Conservation (phyloP, 2,797 vertebrate species). For the Argya squamiceps region DNA sequence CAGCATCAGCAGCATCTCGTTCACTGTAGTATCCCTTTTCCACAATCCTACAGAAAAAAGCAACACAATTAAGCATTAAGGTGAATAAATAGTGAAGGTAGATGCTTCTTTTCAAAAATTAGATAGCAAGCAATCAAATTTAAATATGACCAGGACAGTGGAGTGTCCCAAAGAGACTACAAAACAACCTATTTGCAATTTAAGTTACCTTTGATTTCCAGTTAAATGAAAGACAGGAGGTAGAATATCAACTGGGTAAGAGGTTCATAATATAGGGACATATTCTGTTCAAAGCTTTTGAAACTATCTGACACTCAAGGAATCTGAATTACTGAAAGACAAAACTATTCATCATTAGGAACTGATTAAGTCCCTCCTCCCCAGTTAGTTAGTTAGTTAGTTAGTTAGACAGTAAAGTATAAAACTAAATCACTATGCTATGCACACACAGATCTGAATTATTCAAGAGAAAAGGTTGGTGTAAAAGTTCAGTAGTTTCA, state of each 20-base stretch:
- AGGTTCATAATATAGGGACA: background rate
- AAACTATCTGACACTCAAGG: background rate
- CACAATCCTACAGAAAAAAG: constrained; percentile 81
- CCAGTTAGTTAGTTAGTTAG: background rate
- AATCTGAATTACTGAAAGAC: background rate
- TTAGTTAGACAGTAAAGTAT: background rate
- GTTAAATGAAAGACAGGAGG: background rate
- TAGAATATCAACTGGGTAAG: background rate
- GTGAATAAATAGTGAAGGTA: background rate
- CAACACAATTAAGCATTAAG: background rate
- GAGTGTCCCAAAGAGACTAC: background rate
- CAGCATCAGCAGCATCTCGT: constrained; percentile 85
- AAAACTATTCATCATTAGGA: background rate
- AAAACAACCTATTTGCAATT: background rate
- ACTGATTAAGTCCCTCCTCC: accelerated
- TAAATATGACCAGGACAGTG: background rate
- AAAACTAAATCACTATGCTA: background rate
- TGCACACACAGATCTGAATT: background rate
- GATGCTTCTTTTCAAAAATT: background rate
- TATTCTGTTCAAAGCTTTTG: background rate
- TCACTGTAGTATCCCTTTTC: constrained; percentile 90
- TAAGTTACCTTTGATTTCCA: background rate
- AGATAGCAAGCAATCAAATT: background rate
- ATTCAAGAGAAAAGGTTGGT: background rate
- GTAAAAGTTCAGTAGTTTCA: background rate